phyloP scores from a whole-genome alignment of 1,140 invertebrate species.

The Muscidifurax raptorellus region DNA sequence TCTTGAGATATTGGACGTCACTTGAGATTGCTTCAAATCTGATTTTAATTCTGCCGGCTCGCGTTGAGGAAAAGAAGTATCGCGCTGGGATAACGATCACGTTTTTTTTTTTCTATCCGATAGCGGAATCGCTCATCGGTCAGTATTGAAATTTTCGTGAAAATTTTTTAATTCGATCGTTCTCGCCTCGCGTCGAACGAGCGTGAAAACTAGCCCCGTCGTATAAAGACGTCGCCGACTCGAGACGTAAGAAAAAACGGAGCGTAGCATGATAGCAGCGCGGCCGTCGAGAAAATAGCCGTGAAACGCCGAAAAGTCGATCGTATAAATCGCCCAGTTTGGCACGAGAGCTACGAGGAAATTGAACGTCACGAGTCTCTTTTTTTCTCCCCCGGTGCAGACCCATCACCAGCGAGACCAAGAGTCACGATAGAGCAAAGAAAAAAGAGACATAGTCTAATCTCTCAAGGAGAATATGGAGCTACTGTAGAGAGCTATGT shows the following conservation, averaged over 20 bases:
- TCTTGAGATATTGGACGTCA: background rate
- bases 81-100: too few relatives aligned
- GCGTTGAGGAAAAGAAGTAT: too few relatives aligned
- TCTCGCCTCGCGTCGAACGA: too few relatives aligned
- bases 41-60: background rate
- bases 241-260: background rate
- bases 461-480: background rate
- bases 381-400: background rate
- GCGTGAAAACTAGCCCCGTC: background rate
- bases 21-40: background rate
- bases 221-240: background rate
- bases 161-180: too few relatives aligned
- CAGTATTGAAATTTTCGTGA: too few relatives aligned
- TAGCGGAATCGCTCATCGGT: too few relatives aligned
- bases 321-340: conserved; percentile 50
- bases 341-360: conserved; percentile 43
- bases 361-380: conserved; percentile 44
- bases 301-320: conserved; percentile 36
- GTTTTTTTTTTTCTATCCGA: too few relatives aligned
- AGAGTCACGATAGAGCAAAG: conserved; percentile 10
- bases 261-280: background rate
- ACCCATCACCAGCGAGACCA: background rate
- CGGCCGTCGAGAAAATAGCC: background rate
- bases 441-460: background rate
- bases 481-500: background rate